Evolutionary conservation across 2,113 vertebrate species (phyloP).

Genomic region (Chaetorhynchus papuensis): DNA sequence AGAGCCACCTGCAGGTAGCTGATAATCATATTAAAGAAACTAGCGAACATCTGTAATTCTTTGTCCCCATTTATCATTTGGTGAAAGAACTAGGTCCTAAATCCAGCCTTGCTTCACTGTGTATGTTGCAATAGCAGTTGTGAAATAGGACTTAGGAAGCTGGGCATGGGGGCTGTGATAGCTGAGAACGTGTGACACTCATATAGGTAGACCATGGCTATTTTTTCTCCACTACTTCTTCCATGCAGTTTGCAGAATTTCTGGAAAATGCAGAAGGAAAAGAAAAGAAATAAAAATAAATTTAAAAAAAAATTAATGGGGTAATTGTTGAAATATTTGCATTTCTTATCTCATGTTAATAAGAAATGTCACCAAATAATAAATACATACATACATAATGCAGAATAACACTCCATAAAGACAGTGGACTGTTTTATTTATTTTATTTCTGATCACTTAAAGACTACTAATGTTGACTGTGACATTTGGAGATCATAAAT

Average conservation of each 20-base stretch:
- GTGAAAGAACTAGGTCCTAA: background rate
- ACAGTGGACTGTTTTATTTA: constrained; percentile 19
- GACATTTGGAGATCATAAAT: constrained; percentile 71
- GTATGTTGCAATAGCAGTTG: background rate
- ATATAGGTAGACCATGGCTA: background rate
- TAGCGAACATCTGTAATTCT: constrained; percentile 3
- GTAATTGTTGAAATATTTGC: constrained; percentile 33
- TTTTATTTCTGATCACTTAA: constrained; percentile 32
- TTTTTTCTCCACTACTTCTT: background rate
- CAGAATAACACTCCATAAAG: background rate
- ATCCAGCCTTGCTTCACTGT: background rate
- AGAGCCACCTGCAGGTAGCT: background rate
- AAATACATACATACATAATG: background rate
- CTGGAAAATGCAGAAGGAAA: background rate
- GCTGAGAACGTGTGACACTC: background rate
- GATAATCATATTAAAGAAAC: constrained; percentile 36
- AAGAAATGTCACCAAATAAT: background rate
- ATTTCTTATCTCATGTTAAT: constrained; percentile 27
- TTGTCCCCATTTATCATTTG: background rate
- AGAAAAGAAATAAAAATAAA: background rate
- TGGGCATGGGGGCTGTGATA: background rate
- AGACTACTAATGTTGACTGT: constrained; percentile 25
- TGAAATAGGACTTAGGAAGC: background rate
- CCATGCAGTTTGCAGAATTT: constrained; percentile 1
- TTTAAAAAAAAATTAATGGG: background rate